Base-by-base conservation (phyloP, 2,113 vertebrate genomes). In the Lipophrys pholis region DNA sequence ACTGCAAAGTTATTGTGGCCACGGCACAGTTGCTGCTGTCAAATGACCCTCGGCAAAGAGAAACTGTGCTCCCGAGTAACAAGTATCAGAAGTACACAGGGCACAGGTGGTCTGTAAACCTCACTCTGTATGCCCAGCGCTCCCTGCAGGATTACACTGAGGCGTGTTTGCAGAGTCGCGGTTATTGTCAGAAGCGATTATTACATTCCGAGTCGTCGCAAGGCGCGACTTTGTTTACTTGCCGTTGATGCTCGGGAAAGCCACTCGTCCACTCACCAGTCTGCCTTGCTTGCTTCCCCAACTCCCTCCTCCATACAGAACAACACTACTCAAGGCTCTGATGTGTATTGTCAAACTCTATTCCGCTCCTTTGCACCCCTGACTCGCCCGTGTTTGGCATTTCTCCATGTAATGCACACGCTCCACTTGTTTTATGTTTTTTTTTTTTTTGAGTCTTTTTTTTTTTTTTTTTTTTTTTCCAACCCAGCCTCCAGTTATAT, bases 381-480 rank as follows among this genome's bases (percentile, higher is more conserved):
- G 67, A 84, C 66, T 81, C 55, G 73, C 71, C n/a, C 1, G 1
- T 62, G 62, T 73, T 81, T 81, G 68, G 15, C 63, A 78, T 76
- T 80, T 86, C 73, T 80, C 62, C 66, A 38, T 69, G 77, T 73
- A 84, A 60, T 69, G 56, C 83, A 69, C 41, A 7, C 45, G 54
- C 11, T 74, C 56, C 80, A 74, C 73, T 76, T 73, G 80, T 81
- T 87, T 71, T 48, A 30, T 30, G 21, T 60, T 11, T 30, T 30
- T 30, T 30, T 30, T 30, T 2, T 30, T 81, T 87, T 73, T n/a
- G n/a, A n/a, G n/a, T n/a, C n/a, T n/a, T n/a, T n/a, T 30, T 30
- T 2, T 81, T 85, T 73, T 48, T 60, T 10, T 30, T 30, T 30
- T 4, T 30, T 30, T 30, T 30, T 81, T 85, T 71, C 42, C 54